Evolutionary conservation across 2,888 invertebrate genomes (phyloP).

Genomic region (Pachymerium ferrugineum): DNA sequence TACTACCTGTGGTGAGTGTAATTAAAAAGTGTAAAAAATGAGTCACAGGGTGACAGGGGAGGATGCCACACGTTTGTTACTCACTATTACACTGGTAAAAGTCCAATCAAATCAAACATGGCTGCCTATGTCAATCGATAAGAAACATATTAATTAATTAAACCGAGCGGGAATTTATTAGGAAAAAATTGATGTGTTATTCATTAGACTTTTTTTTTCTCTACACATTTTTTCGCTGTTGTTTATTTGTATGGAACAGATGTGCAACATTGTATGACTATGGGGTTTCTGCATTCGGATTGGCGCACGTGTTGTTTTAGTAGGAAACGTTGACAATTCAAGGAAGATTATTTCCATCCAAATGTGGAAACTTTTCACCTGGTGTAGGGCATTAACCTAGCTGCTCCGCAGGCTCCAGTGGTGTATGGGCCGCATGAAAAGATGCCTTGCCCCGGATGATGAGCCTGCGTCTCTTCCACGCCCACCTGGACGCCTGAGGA

Average conservation of each 20-base stretch:
- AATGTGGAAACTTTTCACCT: constrained; percentile 27
- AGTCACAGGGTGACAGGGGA: constrained; percentile 9
- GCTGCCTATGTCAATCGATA: constrained; percentile 8
- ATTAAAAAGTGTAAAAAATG: constrained; percentile 27
- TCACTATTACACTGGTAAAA: background rate
- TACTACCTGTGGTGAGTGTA: constrained; percentile 25
- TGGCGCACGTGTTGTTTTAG: background rate
- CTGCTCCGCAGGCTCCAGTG: constrained; percentile 6
- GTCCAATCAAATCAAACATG: background rate
- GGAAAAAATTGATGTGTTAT: no score
- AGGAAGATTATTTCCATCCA: background rate
- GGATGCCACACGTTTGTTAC: background rate
- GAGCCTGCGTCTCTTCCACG: constrained; percentile 19
- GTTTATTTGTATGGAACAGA: background rate
- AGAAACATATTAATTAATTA: no score
- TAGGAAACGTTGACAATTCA: background rate
- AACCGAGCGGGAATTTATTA: no score
- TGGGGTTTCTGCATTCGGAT: background rate
- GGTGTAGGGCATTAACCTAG: constrained; percentile 6
- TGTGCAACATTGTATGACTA: background rate
- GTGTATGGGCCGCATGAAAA: constrained; percentile 18
- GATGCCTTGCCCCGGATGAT: constrained; percentile 23
- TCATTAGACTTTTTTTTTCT: no score
- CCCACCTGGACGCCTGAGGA: constrained; percentile 15
- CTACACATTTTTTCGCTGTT: no score